Conservation (phyloP, 2,888 invertebrate species). For the Linyphia triangularis region DNA sequence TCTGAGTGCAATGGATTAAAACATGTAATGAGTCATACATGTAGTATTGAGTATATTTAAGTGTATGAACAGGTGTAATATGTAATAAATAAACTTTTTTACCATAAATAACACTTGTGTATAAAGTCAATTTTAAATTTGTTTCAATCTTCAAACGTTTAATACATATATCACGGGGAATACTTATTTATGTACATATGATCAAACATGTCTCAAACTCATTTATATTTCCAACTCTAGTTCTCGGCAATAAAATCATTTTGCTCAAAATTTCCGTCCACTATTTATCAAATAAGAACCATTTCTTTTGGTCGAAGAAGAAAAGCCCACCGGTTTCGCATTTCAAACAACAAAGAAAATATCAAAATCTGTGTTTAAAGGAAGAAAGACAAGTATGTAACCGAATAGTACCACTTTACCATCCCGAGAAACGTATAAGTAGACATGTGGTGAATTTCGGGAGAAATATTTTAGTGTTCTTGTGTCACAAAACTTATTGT, state of each 20-base stretch:
- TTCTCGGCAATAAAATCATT: neutral
- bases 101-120: no score
- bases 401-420: neutral
- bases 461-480: constrained; percentile 1
- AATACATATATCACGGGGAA: no score
- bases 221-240: neutral
- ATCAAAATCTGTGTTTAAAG: neutral
- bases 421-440: constrained; percentile 9
- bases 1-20: no score
- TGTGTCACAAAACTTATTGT: constrained; percentile 12
- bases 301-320: neutral
- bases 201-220: no score
- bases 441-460: constrained; percentile 51
- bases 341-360: neutral
- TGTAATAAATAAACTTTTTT: no score
- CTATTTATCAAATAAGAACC: neutral
- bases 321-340: neutral
- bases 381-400: neutral
- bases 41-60: no score
- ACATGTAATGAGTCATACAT: no score
- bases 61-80: no score
- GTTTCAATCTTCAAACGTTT: neutral
- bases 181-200: no score
- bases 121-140: no score
- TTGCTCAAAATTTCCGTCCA: neutral